A percentile compares a stretch with the other conserved stretches of the same genome.
Evolutionary conservation across 2,113 vertebrate species (phyloP).

Genomic region (Bettongia penicillata): DNA sequence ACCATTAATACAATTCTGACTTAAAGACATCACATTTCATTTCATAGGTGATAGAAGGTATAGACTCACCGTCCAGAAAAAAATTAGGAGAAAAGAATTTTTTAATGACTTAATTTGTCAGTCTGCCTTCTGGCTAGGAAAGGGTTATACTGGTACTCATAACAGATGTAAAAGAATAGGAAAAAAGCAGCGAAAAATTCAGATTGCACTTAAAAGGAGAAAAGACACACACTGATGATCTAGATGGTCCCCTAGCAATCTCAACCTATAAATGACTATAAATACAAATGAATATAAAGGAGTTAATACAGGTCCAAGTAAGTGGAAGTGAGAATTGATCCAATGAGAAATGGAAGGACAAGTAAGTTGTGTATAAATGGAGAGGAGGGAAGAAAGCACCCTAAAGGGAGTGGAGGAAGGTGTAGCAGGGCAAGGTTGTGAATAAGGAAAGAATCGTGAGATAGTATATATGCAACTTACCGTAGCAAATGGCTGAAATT

Average conservation of each 20-base stretch:
- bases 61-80: not conserved
- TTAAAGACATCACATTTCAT: constrained; percentile 17
- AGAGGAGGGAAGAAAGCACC: not conserved
- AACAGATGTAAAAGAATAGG: not conserved
- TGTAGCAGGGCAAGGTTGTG: not conserved
- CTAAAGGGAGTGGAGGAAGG: not conserved
- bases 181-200: not conserved
- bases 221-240: not conserved
- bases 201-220: not conserved
- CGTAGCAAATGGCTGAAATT: not conserved
- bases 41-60: not conserved
- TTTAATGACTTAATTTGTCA: not conserved
- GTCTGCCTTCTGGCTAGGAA: not conserved
- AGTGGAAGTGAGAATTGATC: not conserved
- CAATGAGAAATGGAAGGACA: not conserved
- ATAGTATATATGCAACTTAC: not conserved
- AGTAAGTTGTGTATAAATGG: not conserved
- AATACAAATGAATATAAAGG: not conserved
- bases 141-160: not conserved
- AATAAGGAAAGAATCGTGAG: not conserved
- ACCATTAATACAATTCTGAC: not conserved
- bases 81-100: not conserved
- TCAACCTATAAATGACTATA: not conserved
- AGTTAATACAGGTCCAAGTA: not conserved
- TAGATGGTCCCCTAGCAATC: not conserved